A percentile compares a stretch with the other conserved stretches of the same genome.
Evolutionary conservation across 2,888 invertebrate species (phyloP).

Genomic region (Opisthograptis luteolata): DNA sequence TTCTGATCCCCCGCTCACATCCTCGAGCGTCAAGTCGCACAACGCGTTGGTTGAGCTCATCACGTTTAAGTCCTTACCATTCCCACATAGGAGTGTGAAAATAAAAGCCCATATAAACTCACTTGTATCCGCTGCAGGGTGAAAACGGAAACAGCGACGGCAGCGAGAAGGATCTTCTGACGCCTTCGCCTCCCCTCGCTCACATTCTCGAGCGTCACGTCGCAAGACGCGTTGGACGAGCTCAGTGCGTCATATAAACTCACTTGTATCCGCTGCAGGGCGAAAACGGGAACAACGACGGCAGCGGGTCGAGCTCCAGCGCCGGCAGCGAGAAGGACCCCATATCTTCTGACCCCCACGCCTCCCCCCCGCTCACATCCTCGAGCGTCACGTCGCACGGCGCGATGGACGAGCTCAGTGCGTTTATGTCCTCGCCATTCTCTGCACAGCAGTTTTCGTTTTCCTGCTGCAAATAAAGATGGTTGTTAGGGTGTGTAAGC

Average conservation of each 20-base stretch:
- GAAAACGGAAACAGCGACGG: no score
- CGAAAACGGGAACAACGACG: slow-evolving; percentile 93
- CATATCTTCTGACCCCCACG: slow-evolving; percentile 90
- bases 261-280: slow-evolving; percentile 92
- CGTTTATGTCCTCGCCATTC: slow-evolving; percentile 72
- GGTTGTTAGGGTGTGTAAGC: background rate
- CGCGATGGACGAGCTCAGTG: slow-evolving; percentile 63
- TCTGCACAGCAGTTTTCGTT: slow-evolving; percentile 76
- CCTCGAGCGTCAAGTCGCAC: no score
- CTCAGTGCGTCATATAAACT: slow-evolving; percentile 60
- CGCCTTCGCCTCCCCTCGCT: no score
- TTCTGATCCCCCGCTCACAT: slow-evolving; percentile 86
- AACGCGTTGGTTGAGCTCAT: no score
- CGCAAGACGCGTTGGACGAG: no score
- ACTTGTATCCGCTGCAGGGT: no score
- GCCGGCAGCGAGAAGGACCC: slow-evolving; percentile 93
- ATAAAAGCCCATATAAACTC: no score
- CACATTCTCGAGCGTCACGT: no score
- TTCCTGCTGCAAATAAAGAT: slow-evolving; percentile 60
- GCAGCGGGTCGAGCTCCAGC: slow-evolving; percentile 93
- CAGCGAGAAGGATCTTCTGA: no score
- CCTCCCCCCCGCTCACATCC: slow-evolving; percentile 74
- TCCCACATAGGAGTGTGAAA: no score
- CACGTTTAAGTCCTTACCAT: no score
- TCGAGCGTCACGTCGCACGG: slow-evolving; percentile 64